Conservation (phyloP, 2,888 invertebrate species). For the Drosophila meridiana region DNA sequence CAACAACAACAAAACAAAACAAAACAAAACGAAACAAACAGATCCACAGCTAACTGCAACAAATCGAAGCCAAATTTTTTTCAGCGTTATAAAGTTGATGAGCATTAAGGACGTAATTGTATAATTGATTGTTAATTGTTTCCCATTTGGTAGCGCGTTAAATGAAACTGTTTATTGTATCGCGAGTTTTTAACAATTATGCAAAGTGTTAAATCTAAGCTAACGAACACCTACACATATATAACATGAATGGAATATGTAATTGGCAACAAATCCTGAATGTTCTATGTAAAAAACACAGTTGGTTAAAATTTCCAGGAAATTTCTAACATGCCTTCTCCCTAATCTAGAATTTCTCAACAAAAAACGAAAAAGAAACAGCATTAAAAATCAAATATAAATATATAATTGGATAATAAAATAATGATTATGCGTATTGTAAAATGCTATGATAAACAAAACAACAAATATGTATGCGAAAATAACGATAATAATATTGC, state of each 20-base stretch:
- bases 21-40: not conserved
- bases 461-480: conserved; percentile 12
- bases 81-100: conserved; percentile 47
- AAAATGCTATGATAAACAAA: conserved; percentile 20
- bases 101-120: conserved; percentile 49
- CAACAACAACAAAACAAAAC: not conserved
- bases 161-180: conserved; percentile 44
- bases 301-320: conserved; percentile 65
- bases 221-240: conserved; percentile 4
- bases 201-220: conserved; percentile 34
- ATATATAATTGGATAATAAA: conserved; percentile 20
- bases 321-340: conserved; percentile 64
- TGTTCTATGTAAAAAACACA: conserved; percentile 53
- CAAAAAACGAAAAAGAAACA: conserved; percentile 39
- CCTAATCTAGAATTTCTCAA: conserved; percentile 28
- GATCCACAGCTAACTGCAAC: conserved; percentile 35
- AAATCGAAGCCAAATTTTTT: conserved; percentile 68
- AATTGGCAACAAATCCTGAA: conserved; percentile 29
- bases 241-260: conserved; percentile 15
- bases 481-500: conserved; percentile 7
- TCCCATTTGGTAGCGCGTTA: conserved; percentile 53
- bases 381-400: conserved; percentile 46
- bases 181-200: conserved; percentile 48
- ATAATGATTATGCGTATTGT: conserved; percentile 41
- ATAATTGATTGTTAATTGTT: conserved; percentile 72